phyloP scores from a whole-genome alignment of 2,797 vertebrate genomes.

The Eulemur albifrons region DNA sequence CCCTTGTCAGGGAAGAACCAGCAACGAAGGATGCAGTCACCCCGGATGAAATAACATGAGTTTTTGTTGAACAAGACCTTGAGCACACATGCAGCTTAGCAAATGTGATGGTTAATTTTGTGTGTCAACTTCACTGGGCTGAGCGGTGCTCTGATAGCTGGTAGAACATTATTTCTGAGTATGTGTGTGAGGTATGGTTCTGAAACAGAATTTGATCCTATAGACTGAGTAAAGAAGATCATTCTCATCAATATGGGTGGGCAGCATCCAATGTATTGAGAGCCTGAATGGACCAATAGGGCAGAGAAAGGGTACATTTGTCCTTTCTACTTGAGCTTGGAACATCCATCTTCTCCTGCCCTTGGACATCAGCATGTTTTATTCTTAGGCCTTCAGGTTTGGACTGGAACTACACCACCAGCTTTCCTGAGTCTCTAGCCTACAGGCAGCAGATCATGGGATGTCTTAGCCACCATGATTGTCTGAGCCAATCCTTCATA shows the following conservation, averaged over 20 bases:
- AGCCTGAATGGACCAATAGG: not conserved
- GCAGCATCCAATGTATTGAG: not conserved
- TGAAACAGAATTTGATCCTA: not conserved
- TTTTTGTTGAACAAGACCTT: not conserved
- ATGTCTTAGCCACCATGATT: not conserved
- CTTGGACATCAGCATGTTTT: not conserved
- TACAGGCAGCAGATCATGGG: not conserved
- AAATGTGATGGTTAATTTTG: not conserved
- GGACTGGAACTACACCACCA: not conserved
- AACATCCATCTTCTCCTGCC: not conserved
- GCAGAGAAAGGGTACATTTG: not conserved
- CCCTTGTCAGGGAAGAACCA: not conserved
- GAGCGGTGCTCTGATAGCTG: not conserved
- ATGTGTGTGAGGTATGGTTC: not conserved
- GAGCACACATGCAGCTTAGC: not conserved
- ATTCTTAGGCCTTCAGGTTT: not conserved
- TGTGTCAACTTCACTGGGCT: not conserved
- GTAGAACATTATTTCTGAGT: not conserved
- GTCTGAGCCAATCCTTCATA: not conserved
- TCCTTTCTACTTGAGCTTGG: not conserved
- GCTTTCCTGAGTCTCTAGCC: not conserved
- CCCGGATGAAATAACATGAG: not conserved
- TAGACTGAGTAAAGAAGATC: not conserved
- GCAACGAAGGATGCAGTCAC: not conserved
- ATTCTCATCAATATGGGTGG: not conserved